Evolutionary conservation across 1,140 invertebrate genomes (phyloP).

Genomic region (Aleiodes sp.): DNA sequence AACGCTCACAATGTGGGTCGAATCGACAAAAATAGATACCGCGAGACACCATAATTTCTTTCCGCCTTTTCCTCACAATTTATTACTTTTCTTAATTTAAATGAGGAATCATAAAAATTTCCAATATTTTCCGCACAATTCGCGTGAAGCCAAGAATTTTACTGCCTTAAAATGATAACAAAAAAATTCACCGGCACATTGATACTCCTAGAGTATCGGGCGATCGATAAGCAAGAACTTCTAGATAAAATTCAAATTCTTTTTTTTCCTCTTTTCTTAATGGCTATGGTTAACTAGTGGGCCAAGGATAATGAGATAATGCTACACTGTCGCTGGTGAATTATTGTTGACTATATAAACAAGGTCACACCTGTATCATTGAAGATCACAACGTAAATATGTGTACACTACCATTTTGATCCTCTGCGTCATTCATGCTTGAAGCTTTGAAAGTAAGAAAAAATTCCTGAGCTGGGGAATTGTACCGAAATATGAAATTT

Average conservation of each 20-base stretch:
- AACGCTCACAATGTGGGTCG: constrained; percentile 58
- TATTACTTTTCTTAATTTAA: no score
- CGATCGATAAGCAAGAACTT: no score
- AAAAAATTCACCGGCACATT: no score
- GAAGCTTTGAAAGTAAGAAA: background rate
- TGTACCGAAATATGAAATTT: background rate
- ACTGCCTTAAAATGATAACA: no score
- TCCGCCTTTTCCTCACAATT: background rate
- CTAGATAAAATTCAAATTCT: background rate
- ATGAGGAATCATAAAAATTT: no score
- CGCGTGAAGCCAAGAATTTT: no score
- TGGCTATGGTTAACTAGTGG: constrained; percentile 29
- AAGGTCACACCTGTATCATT: background rate
- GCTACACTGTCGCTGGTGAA: background rate
- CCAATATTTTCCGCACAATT: no score
- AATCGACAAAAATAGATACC: constrained; percentile 46
- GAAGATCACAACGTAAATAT: background rate
- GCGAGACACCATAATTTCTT: constrained; percentile 14
- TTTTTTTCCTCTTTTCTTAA: background rate
- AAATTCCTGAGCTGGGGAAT: no score
- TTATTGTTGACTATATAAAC: constrained; percentile 13
- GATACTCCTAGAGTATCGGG: no score
- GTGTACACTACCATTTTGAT: background rate
- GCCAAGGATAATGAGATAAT: constrained; percentile 44
- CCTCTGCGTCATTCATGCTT: background rate